These are phyloP conservation scores for Minunthozetes semirufus DNA, from an alignment of 2,888 invertebrate species.

Conservation along the genomic window DNA sequence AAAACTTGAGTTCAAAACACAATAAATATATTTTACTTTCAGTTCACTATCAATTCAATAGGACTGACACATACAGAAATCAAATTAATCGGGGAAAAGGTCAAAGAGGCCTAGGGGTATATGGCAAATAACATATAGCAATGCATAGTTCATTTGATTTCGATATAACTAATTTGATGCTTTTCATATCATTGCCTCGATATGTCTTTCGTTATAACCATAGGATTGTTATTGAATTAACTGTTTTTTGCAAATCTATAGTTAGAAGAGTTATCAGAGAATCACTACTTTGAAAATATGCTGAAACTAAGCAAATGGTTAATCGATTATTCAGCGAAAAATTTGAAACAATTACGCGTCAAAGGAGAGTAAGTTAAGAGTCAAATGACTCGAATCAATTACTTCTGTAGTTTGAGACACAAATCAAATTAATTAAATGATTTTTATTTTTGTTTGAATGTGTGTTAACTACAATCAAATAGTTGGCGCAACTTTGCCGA, in stretches of 20 bases:
- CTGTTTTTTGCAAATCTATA: background rate
- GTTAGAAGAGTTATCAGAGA: slow-evolving; percentile 49
- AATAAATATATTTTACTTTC: too few species aligned
- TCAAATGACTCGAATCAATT: background rate
- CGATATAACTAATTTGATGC: background rate
- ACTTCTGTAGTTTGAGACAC: background rate
- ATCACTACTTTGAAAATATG: slow-evolving; percentile 66
- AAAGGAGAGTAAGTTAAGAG: slow-evolving; percentile 41
- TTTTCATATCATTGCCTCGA: background rate
- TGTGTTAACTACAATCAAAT: background rate
- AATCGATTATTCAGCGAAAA: slow-evolving; percentile 68
- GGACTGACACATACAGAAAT: too few species aligned
- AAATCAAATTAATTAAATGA: slow-evolving; percentile 48
- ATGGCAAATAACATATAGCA: too few species aligned
- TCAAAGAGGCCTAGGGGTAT: too few species aligned
- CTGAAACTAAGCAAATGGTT: slow-evolving; percentile 71
- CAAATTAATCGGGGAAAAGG: too few species aligned
- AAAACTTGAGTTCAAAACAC: too few species aligned
- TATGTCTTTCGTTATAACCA: background rate
- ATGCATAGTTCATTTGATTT: too few species aligned
- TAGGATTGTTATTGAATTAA: background rate
- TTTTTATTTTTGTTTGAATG: slow-evolving; percentile 24
- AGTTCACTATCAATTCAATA: too few species aligned
- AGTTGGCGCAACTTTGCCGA: slow-evolving; percentile 71
- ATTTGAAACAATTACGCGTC: slow-evolving; percentile 59